Evolutionary conservation across 1,140 invertebrate species (phyloP).

Genomic region (Brachionus manjavacas): DNA sequence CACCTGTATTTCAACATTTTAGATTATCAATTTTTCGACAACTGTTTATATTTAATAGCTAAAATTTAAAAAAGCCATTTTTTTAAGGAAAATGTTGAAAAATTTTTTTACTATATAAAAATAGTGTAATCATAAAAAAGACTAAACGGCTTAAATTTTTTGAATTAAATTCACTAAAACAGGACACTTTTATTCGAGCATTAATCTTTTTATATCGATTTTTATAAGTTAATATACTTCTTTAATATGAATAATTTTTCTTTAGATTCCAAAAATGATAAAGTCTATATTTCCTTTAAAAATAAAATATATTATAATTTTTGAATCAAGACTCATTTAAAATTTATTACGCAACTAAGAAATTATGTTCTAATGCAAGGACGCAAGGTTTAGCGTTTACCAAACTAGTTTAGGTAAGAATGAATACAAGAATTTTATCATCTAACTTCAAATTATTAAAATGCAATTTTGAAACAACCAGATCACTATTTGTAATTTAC

Average conservation of each 20-base stretch:
- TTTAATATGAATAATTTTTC: too few species aligned
- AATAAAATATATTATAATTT: neutral
- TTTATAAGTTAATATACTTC: neutral
- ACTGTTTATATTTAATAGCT: too few species aligned
- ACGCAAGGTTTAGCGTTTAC: neutral
- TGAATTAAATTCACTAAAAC: neutral
- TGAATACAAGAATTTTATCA: neutral
- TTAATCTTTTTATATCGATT: neutral
- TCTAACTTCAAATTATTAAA: neutral
- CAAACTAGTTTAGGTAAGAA: neutral
- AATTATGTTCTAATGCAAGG: neutral
- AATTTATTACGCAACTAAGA: neutral
- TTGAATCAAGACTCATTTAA: neutral
- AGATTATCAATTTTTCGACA: neutral
- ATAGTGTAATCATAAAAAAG: neutral
- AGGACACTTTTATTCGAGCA: neutral
- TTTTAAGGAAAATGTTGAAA: too few species aligned
- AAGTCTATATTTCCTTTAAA: neutral
- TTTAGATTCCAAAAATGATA: neutral
- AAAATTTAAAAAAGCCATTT: neutral
- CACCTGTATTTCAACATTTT: neutral
- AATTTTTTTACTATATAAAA: neutral
- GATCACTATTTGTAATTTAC: neutral
- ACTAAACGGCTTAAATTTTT: neutral
- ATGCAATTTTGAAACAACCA: neutral